These are phyloP conservation scores for Holotrichia oblita DNA, from an alignment of 1,140 invertebrate species.

Conservation along the genomic window DNA sequence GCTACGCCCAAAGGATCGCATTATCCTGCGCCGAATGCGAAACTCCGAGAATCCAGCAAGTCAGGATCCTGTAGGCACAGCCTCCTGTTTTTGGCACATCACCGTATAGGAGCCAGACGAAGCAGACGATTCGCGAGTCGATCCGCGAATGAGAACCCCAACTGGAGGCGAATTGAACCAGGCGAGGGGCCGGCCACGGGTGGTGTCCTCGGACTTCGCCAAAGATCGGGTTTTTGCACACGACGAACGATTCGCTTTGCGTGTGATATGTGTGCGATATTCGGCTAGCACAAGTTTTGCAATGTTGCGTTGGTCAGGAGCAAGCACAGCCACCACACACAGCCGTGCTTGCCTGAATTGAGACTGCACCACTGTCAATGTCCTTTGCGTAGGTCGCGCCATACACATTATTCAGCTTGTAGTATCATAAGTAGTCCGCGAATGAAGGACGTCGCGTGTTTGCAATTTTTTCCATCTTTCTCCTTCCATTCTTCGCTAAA, in stretches of 20 bases:
- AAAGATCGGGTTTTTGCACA: conserved; percentile 53
- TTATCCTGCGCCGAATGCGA: conserved; percentile 29
- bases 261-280: conserved; percentile 43
- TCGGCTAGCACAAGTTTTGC: conserved; percentile 52
- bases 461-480: conserved; percentile 11
- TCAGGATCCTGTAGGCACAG: background rate
- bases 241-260: conserved; percentile 38
- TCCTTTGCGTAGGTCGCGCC: conserved; percentile 58
- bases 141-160: conserved; percentile 48
- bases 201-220: conserved; percentile 43
- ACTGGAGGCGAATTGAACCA: conserved; percentile 29
- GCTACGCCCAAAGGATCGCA: background rate
- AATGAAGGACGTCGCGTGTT: conserved; percentile 31
- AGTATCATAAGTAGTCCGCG: conserved; percentile 50
- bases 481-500: background rate
- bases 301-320: conserved; percentile 59
- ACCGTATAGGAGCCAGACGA: background rate
- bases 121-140: conserved; percentile 43
- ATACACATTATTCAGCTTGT: conserved; percentile 47
- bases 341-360: background rate
- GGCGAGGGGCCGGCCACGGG: background rate
- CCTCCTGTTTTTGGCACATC: conserved; percentile 5
- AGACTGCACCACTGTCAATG: conserved; percentile 54
- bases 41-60: background rate
- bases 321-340: conserved; percentile 42